Conservation (phyloP, 2,888 invertebrate genomes). For the Mesoligia furuncula region DNA sequence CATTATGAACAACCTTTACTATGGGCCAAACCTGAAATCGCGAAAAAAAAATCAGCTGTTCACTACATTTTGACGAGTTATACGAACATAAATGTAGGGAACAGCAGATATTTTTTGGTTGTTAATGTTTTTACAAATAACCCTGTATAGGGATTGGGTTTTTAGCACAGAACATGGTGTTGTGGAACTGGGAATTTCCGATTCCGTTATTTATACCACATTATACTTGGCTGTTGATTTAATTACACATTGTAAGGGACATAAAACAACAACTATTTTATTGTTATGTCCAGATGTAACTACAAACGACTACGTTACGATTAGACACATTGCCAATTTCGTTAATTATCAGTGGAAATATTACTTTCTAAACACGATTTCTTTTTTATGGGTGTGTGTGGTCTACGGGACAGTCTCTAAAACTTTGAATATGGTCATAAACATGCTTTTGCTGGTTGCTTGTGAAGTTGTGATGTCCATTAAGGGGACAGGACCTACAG, state of each 20-base stretch:
- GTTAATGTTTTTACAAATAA: too few relatives aligned
- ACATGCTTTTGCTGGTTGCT: neutral
- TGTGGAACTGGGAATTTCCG: conserved; percentile 21
- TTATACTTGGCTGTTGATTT: conserved; percentile 10
- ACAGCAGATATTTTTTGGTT: too few relatives aligned
- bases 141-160: too few relatives aligned
- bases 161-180: neutral
- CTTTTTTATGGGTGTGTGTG: conserved; percentile 24
- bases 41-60: too few relatives aligned
- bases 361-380: conserved; percentile 51
- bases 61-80: too few relatives aligned
- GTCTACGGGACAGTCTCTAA: neutral
- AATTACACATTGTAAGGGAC: conserved; percentile 26
- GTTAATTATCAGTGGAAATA: conserved; percentile 49
- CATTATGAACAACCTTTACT: too few relatives aligned
- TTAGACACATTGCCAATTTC: conserved; percentile 28
- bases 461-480: neutral
- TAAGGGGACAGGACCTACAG: too few relatives aligned
- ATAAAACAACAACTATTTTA: conserved; percentile 38
- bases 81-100: too few relatives aligned
- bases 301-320: conserved; percentile 9
- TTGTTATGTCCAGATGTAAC: conserved; percentile 17
- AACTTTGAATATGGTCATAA: neutral
- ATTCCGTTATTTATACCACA: conserved; percentile 29
- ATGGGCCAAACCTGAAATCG: too few relatives aligned